phyloP scores from a whole-genome alignment of 2,113 vertebrate genomes.

The Lagenorhynchus albirostris region DNA sequence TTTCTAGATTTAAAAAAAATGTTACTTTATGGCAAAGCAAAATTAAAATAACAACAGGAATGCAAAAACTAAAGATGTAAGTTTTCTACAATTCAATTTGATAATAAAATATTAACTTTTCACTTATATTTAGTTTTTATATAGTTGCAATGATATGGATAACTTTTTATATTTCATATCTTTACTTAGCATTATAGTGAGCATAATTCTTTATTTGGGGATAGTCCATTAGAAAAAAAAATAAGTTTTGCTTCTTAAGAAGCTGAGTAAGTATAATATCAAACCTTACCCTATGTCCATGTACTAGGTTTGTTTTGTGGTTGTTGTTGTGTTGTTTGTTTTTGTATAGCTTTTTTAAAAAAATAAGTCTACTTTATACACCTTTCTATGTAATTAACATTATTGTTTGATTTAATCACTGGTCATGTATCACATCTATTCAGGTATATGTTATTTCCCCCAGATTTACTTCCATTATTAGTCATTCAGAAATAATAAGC shows the following conservation, averaged over 20 bases:
- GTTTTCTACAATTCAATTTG: neutral
- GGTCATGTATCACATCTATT: neutral
- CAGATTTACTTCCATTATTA: neutral
- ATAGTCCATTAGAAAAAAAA: neutral
- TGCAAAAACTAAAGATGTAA: neutral
- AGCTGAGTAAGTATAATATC: neutral
- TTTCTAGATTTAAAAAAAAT: neutral
- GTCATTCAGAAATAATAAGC: neutral
- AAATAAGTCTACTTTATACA: neutral
- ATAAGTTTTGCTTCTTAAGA: neutral
- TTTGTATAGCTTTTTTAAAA: neutral
- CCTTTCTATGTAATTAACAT: neutral
- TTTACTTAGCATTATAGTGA: neutral
- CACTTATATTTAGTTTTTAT: neutral
- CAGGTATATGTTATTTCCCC: neutral
- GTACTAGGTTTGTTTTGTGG: neutral
- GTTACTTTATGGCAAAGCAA: neutral
- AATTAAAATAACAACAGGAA: neutral
- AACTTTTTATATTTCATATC: neutral
- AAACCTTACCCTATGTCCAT: neutral
- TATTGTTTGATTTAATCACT: neutral
- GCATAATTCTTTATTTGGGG: neutral
- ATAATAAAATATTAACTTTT: neutral
- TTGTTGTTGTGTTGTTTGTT: neutral
- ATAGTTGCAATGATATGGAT: neutral